Evolutionary conservation across 1,140 invertebrate genomes (phyloP), one percentile per base, ranked within the genome.

Genomic region (Phymorhynchus buccinoides): DNA sequence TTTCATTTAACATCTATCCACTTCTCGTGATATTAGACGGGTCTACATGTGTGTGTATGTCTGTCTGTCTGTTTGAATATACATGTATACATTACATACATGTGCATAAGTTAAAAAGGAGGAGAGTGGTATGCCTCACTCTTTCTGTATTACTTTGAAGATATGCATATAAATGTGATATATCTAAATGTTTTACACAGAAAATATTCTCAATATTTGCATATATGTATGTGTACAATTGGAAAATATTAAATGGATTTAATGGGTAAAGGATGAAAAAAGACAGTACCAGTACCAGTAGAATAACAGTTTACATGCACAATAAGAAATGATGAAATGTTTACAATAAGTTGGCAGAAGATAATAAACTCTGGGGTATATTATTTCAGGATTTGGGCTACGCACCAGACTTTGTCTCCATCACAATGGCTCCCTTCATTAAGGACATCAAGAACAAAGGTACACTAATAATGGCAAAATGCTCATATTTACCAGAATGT

Each of bases 361-460:
- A n/a, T n/a, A n/a, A n/a, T n/a, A n/a, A n/a, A n/a, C n/a, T n/a
- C n/a, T n/a, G n/a, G n/a, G n/a, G n/a, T n/a, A n/a, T n/a, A n/a
- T n/a, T n/a, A 27, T 85, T 91, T 37, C 77, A 93, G 91, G 89
- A 91, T 6, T 83, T 94, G 83, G 94, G 94, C n/a, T 95, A 94
- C 91, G 92, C 94, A 75, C 94, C 94, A 68, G 94, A 95, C 89
- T 95, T 95, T 93, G 92, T 94, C 7, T 92, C 92, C 68, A 89
- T 92, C 84, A 92, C 89, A 42, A 90, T 94, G 80, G 94, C 92
- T 39, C 94, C 94, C 84, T 91, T 93, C 86, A 88, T 95, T 18
- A 92, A 91, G 86, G 91, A 93, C 52, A 94, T 95, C 48, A 94
- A 95, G 89, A 88, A 91, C 56, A 93, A 93, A 92, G 94, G 94